phyloP scores from a whole-genome alignment of 64 coral and sea anemone genomes.

The Platygyra sinensis region DNA sequence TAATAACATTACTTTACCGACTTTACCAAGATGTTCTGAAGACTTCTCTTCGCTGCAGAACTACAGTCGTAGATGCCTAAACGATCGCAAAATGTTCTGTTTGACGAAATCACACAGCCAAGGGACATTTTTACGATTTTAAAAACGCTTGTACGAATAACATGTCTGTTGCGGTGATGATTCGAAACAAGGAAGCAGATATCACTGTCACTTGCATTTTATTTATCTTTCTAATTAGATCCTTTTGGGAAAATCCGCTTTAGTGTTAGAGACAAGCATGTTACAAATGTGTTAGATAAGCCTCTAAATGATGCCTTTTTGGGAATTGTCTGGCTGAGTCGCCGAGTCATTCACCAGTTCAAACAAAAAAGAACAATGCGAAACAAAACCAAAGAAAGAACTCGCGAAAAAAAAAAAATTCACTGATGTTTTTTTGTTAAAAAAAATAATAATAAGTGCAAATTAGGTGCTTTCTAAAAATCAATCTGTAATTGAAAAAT shows the following conservation, averaged over 20 bases:
- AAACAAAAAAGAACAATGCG: no score
- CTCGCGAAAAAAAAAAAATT: no score
- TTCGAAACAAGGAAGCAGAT: slow-evolving; percentile 18
- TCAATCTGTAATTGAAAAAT: no score
- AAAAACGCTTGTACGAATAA: neutral
- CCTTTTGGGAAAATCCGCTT: neutral
- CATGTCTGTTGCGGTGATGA: slow-evolving; percentile 24
- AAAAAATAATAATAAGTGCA: no score
- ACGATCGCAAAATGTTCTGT: neutral
- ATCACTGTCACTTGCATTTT: neutral
- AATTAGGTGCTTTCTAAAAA: no score
- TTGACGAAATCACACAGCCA: neutral
- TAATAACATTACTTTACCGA: neutral
- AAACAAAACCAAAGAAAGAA: no score
- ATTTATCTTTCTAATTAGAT: slow-evolving; percentile 11
- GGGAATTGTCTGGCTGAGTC: neutral
- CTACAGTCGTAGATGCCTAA: neutral
- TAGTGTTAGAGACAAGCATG: neutral
- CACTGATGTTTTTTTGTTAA: no score
- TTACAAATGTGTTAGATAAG: neutral
- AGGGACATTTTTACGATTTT: neutral
- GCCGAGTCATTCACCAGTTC: no score
- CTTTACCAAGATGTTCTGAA: neutral
- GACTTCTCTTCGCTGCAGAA: neutral
- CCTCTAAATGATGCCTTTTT: neutral